Evolutionary conservation across 1,140 invertebrate species (phyloP), one percentile per base, ranked within the genome.

Genomic region (Globodera ellingtonae): DNA sequence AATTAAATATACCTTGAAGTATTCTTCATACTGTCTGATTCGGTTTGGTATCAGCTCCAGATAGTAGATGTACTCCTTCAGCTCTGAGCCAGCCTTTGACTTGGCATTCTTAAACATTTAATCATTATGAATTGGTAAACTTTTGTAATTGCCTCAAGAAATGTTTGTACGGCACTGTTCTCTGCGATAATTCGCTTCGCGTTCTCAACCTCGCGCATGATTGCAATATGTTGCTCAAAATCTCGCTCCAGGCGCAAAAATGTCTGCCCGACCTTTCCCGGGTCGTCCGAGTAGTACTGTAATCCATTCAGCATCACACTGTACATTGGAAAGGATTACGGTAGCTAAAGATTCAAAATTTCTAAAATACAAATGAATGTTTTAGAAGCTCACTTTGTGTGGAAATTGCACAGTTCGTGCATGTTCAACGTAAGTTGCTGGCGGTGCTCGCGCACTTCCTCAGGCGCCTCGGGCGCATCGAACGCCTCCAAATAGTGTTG

Each of bases 11-110:
- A 95, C 95, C 94, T 96, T 96, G 67, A 98, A 91, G 65, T 97
- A 92, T 84, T 96, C 93, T 91, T 97, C 94, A 90, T 98, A 98
- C 92, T 97, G 95, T 93, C 95, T 96, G 87, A 98, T 95, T 85
- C 95, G 92, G 91, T 97, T 95, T 89, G 96, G 94, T 73, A 96
- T 95, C 87, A 96, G 92, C 89, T 96, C 95, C 76, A 98, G 92
- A 90, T 97, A 95, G 89, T 96, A 94, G 79, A 92, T 91, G 81
- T 97, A 92, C 80, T 92, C 24, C 48, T 69, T 70, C 35, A 47
- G 35, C 67, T 13, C 15, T 13, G 13, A 70, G 67, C n/a, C 3
- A 6, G 67, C 67, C 18, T 18, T 47, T 47, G 67, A 13, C 66
- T 13, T 10, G 35, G 2, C 5, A 8, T 44, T 47, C 35, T 70